Base-by-base conservation (phyloP, 1,140 invertebrate genomes). In the Meloidogyne hapla region DNA sequence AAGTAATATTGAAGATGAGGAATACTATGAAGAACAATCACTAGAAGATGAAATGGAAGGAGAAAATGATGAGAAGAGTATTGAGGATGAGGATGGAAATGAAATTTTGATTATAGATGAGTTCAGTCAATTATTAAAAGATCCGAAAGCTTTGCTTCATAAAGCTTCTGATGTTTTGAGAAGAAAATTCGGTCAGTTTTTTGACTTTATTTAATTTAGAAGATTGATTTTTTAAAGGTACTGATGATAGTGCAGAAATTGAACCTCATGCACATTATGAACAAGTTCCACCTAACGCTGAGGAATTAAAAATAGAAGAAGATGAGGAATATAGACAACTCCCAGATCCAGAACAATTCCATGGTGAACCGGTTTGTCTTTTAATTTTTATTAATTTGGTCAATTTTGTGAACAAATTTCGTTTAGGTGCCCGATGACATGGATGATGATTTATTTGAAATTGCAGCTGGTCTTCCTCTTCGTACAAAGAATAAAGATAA, bases 361-460 rank as follows among this genome's bases (percentile, higher is more conserved):
- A 82, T 61, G 81, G 81, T 9, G 81, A 82, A 28, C 82, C 81
- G 8, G 83, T 82, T 18, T 33, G 25, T 12, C n/a, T n/a, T n/a
- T 21, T 56, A n/a, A 12, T 33, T 72, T 48, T 64, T 15, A 4
- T 48, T 15, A 28, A 23, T 63, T 18, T 26, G 10, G 23, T 33
- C 18, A 26, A 48, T 12, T 23, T 23, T 45, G 0, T 2, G 45
- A 15, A 8, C 12, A 23, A 13, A 42, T 45, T 23, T 15, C 9
- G 33, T 48, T 23, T 40, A 73, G 71, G 71, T 73, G 12, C 81
- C 81, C 1, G 81, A 83, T 45, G 77, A 80, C 21, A 81, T 83
- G 28, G 81, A 82, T 33, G 78, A 81, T 56, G 81, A 82, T 33
- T 63, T 82, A 4, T 82, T 82, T 33, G 81, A 82, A 63, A 76